These are phyloP conservation scores for Pempheris klunzingeri DNA, from an alignment of 2,797 vertebrate species.

Conservation along the genomic window DNA sequence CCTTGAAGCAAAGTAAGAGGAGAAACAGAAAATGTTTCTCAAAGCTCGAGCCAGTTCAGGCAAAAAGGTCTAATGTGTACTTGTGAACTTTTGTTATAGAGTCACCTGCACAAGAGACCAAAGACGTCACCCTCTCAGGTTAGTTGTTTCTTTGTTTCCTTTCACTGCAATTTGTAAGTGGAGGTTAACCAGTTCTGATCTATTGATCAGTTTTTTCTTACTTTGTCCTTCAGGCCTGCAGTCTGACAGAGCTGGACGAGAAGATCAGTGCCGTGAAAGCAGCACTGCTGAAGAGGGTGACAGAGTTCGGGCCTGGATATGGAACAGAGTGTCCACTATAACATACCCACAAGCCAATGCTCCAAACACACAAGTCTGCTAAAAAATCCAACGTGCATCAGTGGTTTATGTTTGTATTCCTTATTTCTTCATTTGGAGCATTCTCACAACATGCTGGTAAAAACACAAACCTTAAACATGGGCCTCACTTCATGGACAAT, in stretches of 20 bases:
- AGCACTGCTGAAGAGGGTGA: constrained; percentile 92
- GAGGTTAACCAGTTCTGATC: constrained; percentile 3
- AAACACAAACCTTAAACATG: constrained; percentile 1
- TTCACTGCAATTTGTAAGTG: neutral
- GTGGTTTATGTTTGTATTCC: constrained; percentile 5
- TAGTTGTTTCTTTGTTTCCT: constrained; percentile 56
- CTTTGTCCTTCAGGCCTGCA: constrained; percentile 88
- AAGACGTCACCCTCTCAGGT: constrained; percentile 91
- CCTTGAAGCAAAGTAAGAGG: constrained; percentile 15
- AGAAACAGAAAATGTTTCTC: constrained; percentile 10
- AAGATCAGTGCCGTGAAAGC: constrained; percentile 96
- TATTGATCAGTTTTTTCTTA: neutral
- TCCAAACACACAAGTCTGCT: neutral
- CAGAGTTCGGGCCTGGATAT: constrained; percentile 87
- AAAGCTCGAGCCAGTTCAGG: constrained; percentile 7
- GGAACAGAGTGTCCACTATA: constrained; percentile 81
- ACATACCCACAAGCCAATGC: constrained; percentile 22
- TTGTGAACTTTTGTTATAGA: constrained; percentile 78
- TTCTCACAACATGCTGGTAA: neutral
- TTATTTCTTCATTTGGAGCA: neutral
- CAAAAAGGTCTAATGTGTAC: constrained; percentile 30
- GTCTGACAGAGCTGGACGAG: constrained; percentile 95
- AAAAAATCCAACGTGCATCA: neutral
- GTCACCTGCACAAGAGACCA: constrained; percentile 91
- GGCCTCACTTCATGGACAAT: neutral